phyloP scores from a whole-genome alignment of 2,113 vertebrate species.

The Panthera uncia region DNA sequence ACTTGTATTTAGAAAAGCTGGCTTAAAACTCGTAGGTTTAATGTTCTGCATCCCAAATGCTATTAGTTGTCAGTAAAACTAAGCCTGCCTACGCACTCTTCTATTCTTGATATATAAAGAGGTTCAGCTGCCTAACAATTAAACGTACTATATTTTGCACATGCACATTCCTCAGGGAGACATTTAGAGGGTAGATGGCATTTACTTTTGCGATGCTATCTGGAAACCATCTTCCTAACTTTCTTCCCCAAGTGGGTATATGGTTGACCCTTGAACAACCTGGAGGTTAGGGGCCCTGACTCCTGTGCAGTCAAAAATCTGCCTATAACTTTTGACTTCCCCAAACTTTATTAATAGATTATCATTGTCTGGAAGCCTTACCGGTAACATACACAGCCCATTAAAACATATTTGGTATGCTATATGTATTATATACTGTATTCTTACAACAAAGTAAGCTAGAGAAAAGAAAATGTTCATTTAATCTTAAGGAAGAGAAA shows the following conservation, averaged over 20 bases:
- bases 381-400: not conserved
- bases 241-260: not conserved
- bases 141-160: constrained; percentile 64
- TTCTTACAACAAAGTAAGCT: not conserved
- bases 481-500: not conserved
- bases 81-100: constrained; percentile 60
- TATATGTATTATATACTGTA: not conserved
- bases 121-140: constrained; percentile 69
- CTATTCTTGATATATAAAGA: constrained; percentile 75
- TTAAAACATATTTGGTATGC: not conserved
- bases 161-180: constrained; percentile 15
- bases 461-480: not conserved
- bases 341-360: not conserved
- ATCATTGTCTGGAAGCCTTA: not conserved
- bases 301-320: not conserved
- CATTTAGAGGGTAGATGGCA: constrained; percentile 9
- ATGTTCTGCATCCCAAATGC: constrained; percentile 29
- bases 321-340: not conserved
- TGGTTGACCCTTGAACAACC: not conserved
- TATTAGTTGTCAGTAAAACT: constrained; percentile 58
- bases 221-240: not conserved
- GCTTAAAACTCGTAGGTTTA: not conserved
- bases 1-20: not conserved
- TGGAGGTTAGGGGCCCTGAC: not conserved
- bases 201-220: constrained; percentile 24